phyloP scores from a whole-genome alignment of 2,888 invertebrate species.

The Dryadula phaetusa region DNA sequence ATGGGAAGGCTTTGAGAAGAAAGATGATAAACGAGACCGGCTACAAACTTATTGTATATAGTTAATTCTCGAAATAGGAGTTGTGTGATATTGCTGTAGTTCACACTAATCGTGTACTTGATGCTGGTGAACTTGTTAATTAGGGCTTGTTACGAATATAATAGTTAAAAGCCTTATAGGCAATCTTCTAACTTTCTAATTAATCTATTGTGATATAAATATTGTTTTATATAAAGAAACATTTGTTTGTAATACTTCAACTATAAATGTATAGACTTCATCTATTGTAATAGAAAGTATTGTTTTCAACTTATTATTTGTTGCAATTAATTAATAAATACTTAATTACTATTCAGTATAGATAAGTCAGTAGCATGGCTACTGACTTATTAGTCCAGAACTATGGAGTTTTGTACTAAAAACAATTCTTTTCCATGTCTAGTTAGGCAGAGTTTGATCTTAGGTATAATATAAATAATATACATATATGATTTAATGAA shows the following conservation, averaged over 20 bases:
- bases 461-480: neutral
- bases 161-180: conserved; percentile 2
- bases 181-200: neutral
- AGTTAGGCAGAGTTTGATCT: no score
- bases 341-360: neutral
- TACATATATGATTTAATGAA: conserved; percentile 12
- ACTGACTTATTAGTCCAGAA: no score
- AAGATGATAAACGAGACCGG: conserved; percentile 45
- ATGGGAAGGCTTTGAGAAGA: conserved; percentile 44
- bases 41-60: conserved; percentile 45
- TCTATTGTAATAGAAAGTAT: conserved; percentile 6
- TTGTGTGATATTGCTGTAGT: conserved; percentile 36
- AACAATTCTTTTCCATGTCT: no score
- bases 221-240: neutral
- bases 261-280: neutral
- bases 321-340: neutral
- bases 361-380: neutral
- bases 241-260: neutral
- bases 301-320: conserved; percentile 3
- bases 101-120: conserved; percentile 34
- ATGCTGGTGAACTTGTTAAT: conserved; percentile 32
- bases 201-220: neutral
- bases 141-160: conserved; percentile 7
- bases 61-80: conserved; percentile 41
- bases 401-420: no score